Base-by-base conservation (phyloP, 1,140 invertebrate genomes). In the Nasonia longicornis region DNA sequence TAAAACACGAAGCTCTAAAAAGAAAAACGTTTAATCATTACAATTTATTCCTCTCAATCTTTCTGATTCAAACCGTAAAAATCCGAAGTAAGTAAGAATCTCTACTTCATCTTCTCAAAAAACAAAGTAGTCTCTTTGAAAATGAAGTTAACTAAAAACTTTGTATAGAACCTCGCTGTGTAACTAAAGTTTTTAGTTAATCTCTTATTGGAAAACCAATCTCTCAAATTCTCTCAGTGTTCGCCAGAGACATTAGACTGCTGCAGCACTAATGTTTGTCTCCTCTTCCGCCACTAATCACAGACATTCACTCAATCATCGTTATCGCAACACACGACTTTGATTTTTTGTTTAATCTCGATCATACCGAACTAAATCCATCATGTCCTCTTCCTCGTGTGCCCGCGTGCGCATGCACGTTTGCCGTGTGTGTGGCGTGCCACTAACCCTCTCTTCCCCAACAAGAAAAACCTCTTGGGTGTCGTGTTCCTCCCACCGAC, bases 351-450 rank as follows among this genome's bases (percentile, higher is more conserved):
- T n/a, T 58, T 58, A n/a, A 58, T 58, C 52, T 20, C 16, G 16
- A n/a, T 1, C n/a, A 58, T 52, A 16, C 48, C 48, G 74, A 70
- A 71, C 20, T 79, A 82, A 67, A 75, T 38, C 82, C 77, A 80
- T 42, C 67, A 83, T 80, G 73, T 77, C 64, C 82, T 76, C 38
- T 38, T 72, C 26, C 70, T 48, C 11, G 66, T 73, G 4, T 38
- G 76, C 31, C 82, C 80, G 88, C 85, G 87, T 88, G 88, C 88
- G 89, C 89, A 90, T 90, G 89, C 88, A 87, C 89, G 87, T 86
- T 87, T 78, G 48, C n/a, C n/a, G 66, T 69, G 79, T 88, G 80
- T 88, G 89, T 89, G 84, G 88, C 89, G 90, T 89, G 88, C 64
- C 87, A 91, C 90, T 91, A 91, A 91, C 89, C 88, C 86, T 70